phyloP scores from a whole-genome alignment of 64 coral and sea anemone species.

The Dendrophyllia cribrosa region DNA sequence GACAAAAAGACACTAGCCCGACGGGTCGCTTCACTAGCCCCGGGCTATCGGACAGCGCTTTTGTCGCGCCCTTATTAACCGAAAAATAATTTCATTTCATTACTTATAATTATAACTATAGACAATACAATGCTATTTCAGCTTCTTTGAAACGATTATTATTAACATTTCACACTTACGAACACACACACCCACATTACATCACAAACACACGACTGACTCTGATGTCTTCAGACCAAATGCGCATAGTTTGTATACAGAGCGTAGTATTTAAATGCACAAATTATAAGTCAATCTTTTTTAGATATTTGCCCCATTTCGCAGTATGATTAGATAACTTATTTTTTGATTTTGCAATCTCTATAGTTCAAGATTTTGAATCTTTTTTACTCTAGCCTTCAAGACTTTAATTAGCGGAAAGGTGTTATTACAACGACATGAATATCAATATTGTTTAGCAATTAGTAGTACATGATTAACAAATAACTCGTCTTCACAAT shows the following conservation, averaged over 20 bases:
- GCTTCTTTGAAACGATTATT: no score
- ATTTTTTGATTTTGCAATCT: background rate
- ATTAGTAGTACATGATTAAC: background rate
- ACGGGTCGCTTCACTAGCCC: no score
- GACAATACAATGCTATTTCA: no score
- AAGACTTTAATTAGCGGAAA: background rate
- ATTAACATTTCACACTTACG: no score
- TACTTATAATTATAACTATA: background rate
- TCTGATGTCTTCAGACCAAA: background rate
- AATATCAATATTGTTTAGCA: background rate
- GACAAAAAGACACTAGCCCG: no score
- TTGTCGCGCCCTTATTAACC: no score
- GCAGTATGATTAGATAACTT: background rate
- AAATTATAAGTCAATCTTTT: background rate
- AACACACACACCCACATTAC: background rate
- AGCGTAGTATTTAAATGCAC: background rate
- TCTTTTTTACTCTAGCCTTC: background rate
- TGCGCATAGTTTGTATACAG: background rate
- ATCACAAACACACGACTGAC: background rate
- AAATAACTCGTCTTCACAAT: constrained; percentile 15
- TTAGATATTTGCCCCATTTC: background rate
- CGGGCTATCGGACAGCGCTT: no score
- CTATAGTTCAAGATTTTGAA: background rate
- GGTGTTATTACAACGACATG: background rate
- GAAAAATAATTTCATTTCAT: background rate